Evolutionary conservation across 1,140 invertebrate genomes (phyloP).

Genomic region (Ganaspis sp.): DNA sequence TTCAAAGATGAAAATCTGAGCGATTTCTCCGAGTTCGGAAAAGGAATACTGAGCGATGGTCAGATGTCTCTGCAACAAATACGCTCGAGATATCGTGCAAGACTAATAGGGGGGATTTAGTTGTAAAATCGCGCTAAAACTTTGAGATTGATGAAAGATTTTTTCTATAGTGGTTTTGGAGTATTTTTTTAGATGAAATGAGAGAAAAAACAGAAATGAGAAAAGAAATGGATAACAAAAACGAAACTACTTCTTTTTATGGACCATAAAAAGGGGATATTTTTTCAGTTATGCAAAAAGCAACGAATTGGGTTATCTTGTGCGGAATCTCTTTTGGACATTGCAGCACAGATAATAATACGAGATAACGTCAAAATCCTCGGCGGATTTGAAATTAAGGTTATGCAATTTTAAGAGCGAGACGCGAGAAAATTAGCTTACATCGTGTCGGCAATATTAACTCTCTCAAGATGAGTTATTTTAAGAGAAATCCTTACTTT

Average conservation of each 20-base stretch:
- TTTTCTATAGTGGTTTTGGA: neutral
- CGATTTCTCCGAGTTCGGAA: neutral
- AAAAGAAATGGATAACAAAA: too few relatives aligned
- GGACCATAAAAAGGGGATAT: neutral
- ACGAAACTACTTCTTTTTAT: neutral
- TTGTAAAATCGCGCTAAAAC: neutral
- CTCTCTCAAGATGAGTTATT: neutral
- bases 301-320: neutral
- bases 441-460: neutral
- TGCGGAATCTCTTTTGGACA: neutral
- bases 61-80: conserved; percentile 1
- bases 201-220: too few relatives aligned
- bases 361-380: neutral
- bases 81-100: neutral
- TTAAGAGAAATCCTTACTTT: neutral
- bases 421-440: conserved; percentile 1
- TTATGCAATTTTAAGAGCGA: conserved; percentile 6
- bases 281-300: neutral
- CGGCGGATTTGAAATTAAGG: neutral
- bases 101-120: conserved; percentile 2
- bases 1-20: conserved; percentile 7
- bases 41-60: neutral
- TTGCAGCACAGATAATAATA: neutral
- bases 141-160: neutral
- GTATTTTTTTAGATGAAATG: too few relatives aligned